Evolutionary conservation across 2,797 vertebrate species (phyloP), one percentile per base, ranked within the genome.

Genomic region (Otus scops): DNA sequence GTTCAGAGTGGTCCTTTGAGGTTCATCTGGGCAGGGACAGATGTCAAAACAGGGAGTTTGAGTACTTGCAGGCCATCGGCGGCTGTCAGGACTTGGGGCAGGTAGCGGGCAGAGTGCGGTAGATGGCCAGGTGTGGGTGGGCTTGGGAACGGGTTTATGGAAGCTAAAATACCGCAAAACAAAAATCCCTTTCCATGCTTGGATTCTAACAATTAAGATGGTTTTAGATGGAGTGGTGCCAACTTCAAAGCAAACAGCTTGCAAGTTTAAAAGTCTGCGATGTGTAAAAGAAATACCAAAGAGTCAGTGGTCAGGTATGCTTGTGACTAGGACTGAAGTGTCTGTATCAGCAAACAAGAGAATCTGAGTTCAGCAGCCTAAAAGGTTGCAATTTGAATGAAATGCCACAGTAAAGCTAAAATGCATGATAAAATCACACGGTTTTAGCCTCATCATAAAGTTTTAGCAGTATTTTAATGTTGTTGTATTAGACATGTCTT

Each of bases 31-130:
- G 36, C 36, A 68, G 30, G 36, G 47, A 7, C 23, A 54, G 50
- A 24, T 64, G 69, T 39, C 73, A n/a, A 24, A 85, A 67, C 30
- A 39, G 50, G 47, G 64, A 20, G 13, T 36, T 81, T 71, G 53
- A 38, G 20, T 65, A 81, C 24, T 13, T 24, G 9, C 2, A 3
- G 61, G 74, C 45, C 27, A 3, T 16, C 2, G 0, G 15, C 0
- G 0, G 20, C 65, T 69, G 6, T 28, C 2, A 5, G 45, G 64
- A 18, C 36, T 56, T 5, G 1, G 3, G n/a, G 53, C 8, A 4
- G 36, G 27, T 48, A 23, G 34, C 7, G 2, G 20, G 38, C 32
- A 73, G 41, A 32, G 16, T 3, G 15, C 11, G 9, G 47, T 67
- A 59, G 27, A 5, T 30, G 51, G 45, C 53, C 77, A 28, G 9